Conservation (phyloP, 2,888 invertebrate genomes). For the Agrotis puta region DNA sequence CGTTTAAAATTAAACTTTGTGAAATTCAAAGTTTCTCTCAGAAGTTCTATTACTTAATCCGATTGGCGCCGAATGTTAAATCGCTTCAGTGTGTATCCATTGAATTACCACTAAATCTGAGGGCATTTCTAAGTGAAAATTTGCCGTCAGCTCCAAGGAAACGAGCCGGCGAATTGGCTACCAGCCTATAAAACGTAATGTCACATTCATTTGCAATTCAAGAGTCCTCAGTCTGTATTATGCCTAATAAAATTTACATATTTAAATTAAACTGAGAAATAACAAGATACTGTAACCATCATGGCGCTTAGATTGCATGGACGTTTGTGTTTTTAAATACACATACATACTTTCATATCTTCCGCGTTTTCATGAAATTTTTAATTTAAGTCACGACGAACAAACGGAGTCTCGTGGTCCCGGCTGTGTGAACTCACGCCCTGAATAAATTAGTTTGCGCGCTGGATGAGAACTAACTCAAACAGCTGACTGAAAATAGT, state of each 20-base stretch:
- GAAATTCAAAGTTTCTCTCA: constrained; percentile 23
- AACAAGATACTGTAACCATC: constrained; percentile 88
- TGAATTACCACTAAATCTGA: constrained; percentile 80
- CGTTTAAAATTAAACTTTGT: constrained; percentile 46
- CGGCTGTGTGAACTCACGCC: constrained; percentile 54
- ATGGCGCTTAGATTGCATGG: constrained; percentile 80
- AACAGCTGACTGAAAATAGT: constrained; percentile 54
- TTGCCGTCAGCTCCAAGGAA: constrained; percentile 85
- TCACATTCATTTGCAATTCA: constrained; percentile 91
- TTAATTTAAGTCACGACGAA: constrained; percentile 54
- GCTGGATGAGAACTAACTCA: constrained; percentile 50
- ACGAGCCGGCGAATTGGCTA: constrained; percentile 89
- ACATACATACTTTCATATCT: constrained; percentile 52
- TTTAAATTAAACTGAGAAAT: constrained; percentile 91
- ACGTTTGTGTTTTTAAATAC: constrained; percentile 71
- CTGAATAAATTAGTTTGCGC: constrained; percentile 60
- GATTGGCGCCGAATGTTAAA: constrained; percentile 69
- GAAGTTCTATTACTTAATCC: constrained; percentile 62
- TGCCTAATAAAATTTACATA: constrained; percentile 91
- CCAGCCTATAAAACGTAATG: constrained; percentile 90
- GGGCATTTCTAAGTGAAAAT: constrained; percentile 87
- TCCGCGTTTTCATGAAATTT: constrained; percentile 44
- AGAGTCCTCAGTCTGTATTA: constrained; percentile 89
- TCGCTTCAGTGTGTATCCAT: constrained; percentile 71
- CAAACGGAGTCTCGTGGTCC: constrained; percentile 37